A percentile compares a stretch with the other conserved stretches of the same genome.
Conservation (phyloP, 64 coral and sea anemone species). For the Hydrozoanthus tunicans region DNA sequence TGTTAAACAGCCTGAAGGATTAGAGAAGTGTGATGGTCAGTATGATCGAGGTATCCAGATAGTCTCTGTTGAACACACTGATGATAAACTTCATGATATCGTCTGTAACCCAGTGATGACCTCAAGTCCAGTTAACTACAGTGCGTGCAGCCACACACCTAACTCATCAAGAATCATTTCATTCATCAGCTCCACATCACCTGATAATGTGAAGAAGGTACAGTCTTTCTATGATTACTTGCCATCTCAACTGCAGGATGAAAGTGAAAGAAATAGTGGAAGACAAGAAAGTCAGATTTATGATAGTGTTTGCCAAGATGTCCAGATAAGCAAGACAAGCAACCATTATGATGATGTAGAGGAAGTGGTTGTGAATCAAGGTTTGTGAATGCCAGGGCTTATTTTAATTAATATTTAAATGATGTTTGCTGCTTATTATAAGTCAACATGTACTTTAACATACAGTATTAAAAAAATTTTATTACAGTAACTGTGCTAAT, state of each 20-base stretch:
- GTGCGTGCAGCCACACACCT: neutral
- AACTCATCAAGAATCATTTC: conserved; percentile 52
- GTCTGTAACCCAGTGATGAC: conserved; percentile 58
- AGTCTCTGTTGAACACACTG: conserved; percentile 28
- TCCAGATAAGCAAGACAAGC: neutral
- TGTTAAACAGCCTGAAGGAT: neutral
- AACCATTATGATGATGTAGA: conserved; percentile 34
- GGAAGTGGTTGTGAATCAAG: conserved; percentile 54
- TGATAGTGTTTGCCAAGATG: conserved; percentile 23
- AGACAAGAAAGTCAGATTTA: neutral
- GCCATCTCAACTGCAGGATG: neutral
- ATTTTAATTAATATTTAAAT: neutral
- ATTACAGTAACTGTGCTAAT: too few relatives aligned
- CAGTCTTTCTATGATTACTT: conserved; percentile 44
- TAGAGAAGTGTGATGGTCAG: neutral
- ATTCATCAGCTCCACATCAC: conserved; percentile 28
- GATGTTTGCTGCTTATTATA: neutral
- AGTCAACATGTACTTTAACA: neutral
- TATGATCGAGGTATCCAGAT: neutral
- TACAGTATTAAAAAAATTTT: too few relatives aligned
- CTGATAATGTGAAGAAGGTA: conserved; percentile 22
- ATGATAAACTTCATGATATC: conserved; percentile 47
- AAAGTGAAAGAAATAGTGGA: neutral
- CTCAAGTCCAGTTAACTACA: conserved; percentile 29
- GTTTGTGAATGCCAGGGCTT: neutral